Percentiles rank a stretch among this genome's conserved stretches.
Conservation (phyloP, 2,113 vertebrate species). For the Glaucomys volans region DNA sequence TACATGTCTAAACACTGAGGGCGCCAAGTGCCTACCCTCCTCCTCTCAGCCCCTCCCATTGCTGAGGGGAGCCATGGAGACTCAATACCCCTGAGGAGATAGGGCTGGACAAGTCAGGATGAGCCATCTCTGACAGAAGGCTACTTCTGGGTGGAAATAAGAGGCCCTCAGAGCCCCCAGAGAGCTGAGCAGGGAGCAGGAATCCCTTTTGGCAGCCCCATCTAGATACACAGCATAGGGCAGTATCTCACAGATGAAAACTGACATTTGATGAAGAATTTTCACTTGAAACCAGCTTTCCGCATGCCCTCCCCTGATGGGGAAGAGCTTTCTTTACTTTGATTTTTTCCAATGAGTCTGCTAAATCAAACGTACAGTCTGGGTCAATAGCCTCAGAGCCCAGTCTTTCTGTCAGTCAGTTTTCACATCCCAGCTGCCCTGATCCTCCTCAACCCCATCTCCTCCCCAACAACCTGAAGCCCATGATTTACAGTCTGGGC, state of each 20-base stretch:
- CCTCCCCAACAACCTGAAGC: not conserved
- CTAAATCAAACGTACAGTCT: not conserved
- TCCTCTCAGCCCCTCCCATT: not conserved
- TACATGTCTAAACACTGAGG: constrained; percentile 88
- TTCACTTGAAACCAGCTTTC: constrained; percentile 49
- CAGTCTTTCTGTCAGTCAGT: not conserved
- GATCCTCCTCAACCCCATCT: not conserved
- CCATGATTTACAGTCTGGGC: not conserved
- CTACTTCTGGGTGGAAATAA: not conserved
- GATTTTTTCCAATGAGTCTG: not conserved
- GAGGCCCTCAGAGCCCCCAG: not conserved
- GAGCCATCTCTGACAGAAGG: not conserved
- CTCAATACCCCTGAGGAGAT: constrained; percentile 44
- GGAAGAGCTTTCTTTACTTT: not conserved
- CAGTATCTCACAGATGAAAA: not conserved
- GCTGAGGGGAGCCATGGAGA: not conserved
- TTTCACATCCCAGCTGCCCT: not conserved
- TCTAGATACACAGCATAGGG: not conserved
- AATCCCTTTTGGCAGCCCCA: not conserved
- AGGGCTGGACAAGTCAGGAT: not conserved
- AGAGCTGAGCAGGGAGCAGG: not conserved
- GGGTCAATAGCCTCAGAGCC: not conserved
- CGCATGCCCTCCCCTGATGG: not conserved
- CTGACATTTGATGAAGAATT: constrained; percentile 15
- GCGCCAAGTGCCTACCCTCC: constrained; percentile 82